These are phyloP conservation scores for Phaethornis superciliosus DNA, from an alignment of 2,113 vertebrate species.

Conservation along the genomic window DNA sequence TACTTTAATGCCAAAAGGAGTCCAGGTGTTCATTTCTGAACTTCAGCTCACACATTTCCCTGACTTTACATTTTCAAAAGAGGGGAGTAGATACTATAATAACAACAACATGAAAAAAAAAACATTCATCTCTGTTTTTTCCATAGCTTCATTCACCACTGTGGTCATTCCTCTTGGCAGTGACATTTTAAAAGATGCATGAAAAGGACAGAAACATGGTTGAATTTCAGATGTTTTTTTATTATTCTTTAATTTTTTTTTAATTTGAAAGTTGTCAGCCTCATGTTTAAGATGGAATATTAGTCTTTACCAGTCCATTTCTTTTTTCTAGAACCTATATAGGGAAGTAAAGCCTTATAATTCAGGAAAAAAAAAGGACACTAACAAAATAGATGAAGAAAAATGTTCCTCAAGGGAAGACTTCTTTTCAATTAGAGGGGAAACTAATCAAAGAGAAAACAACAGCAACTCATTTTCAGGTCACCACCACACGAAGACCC, in stretches of 20 bases:
- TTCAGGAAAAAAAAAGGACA: background rate
- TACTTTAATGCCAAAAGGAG: background rate
- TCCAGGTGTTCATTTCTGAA: background rate
- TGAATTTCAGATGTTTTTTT: background rate
- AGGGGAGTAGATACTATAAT: background rate
- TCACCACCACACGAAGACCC: background rate
- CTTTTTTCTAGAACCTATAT: background rate
- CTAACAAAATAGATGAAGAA: background rate
- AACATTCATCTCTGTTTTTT: constrained; percentile 10
- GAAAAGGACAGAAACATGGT: background rate
- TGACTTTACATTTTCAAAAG: background rate
- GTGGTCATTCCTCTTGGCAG: background rate
- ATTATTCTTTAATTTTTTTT: background rate
- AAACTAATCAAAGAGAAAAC: background rate
- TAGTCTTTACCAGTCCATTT: background rate
- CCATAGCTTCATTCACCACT: constrained; percentile 25
- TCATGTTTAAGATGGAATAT: background rate
- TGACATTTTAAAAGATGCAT: constrained; percentile 11
- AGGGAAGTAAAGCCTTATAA: background rate
- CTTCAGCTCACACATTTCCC: background rate
- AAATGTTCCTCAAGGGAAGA: background rate
- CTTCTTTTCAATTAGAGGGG: background rate
- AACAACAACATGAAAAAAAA: background rate
- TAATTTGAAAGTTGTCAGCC: background rate
- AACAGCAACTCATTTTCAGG: background rate